Percentiles rank a stretch among this genome's conserved stretches.
phyloP scores from a whole-genome alignment of 2,797 vertebrate genomes.

The Sparidentex hasta region DNA sequence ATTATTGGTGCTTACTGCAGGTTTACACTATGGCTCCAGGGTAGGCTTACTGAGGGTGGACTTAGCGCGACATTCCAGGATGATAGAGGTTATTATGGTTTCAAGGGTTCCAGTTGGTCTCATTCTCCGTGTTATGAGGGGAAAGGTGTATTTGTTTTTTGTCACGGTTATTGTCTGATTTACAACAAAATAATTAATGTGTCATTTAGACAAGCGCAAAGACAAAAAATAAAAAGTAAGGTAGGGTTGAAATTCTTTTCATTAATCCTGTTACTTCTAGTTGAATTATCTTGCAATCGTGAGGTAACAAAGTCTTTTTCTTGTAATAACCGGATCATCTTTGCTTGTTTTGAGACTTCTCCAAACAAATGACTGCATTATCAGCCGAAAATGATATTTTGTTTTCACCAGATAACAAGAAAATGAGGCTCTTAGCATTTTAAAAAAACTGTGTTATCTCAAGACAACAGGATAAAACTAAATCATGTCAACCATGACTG shows the following conservation, averaged over 20 bases:
- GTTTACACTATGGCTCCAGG: slow-evolving; percentile 71
- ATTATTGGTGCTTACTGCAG: slow-evolving; percentile 56
- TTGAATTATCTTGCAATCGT: slow-evolving; percentile 6
- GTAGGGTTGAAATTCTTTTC: neutral
- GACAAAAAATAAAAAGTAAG: neutral
- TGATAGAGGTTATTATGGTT: slow-evolving; percentile 69
- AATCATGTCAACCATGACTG: neutral
- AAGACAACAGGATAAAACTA: neutral
- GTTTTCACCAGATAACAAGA: neutral
- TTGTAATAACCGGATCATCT: neutral
- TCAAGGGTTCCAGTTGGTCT: slow-evolving; percentile 52
- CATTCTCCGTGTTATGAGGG: slow-evolving; percentile 38
- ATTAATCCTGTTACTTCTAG: neutral
- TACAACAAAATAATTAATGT: neutral
- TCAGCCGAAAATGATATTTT: slow-evolving; percentile 4
- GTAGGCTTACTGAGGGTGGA: slow-evolving; percentile 67
- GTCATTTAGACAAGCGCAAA: neutral
- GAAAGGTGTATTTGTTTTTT: slow-evolving; percentile 9
- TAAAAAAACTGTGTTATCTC: neutral
- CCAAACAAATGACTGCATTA: too few species aligned
- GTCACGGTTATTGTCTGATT: slow-evolving; percentile 8
- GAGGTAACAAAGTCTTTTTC: neutral
- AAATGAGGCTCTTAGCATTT: slow-evolving; percentile 7
- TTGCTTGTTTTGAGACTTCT: slow-evolving; percentile 1
- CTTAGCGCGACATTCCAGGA: slow-evolving; percentile 75